Base-by-base conservation (phyloP, 1,140 invertebrate species). In the Planococcus citri region DNA sequence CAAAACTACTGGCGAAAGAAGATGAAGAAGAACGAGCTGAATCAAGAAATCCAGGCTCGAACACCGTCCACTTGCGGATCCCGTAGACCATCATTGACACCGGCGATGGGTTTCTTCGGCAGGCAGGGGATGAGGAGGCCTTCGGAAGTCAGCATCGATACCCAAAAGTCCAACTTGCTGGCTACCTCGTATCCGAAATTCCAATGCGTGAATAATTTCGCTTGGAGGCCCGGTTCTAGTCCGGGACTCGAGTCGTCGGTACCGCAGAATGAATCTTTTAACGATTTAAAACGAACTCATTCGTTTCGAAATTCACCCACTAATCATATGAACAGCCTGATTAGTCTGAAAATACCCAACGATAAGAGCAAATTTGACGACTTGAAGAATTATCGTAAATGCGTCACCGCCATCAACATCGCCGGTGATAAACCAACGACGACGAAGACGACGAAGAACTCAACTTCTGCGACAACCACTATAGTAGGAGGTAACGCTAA, bases 1-100 rank as follows among this genome's bases (percentile, higher is more conserved):
- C 82, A 87, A 73, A 90, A 90, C 74, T 90, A 90, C 75, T 85
- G 87, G 82, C 79, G 89, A n/a, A 89, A 90, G 78, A 84, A 89
- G 77, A 83, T 88, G 76, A 88, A 87, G 0, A 88, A 89, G 75
- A 87, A 85, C 73, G 88, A 90, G 75, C 81, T 90, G 33, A 86
- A 88, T 72, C 75, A 83, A 76, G 83, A 89, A 76, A 88, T 88
- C 70, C 87, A 89, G 76, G 88, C 88, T 3, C 79, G 88, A 71
- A 90, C 88, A 1, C 88, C 89, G 4, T 88, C 86, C 41, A 85
- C 84, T 1, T 88, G 87, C 69, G 87, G 87, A 0, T 90, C 88
- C 0, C 78, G 88, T 67, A 79, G 88, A 70, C 87, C 87, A 1
- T 89, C 87, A 1, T 78, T 88, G 61, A 85, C 85, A 10, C 84